Evolutionary conservation across 2,888 invertebrate genomes (phyloP).

Genomic region (Agriopis marginaria): DNA sequence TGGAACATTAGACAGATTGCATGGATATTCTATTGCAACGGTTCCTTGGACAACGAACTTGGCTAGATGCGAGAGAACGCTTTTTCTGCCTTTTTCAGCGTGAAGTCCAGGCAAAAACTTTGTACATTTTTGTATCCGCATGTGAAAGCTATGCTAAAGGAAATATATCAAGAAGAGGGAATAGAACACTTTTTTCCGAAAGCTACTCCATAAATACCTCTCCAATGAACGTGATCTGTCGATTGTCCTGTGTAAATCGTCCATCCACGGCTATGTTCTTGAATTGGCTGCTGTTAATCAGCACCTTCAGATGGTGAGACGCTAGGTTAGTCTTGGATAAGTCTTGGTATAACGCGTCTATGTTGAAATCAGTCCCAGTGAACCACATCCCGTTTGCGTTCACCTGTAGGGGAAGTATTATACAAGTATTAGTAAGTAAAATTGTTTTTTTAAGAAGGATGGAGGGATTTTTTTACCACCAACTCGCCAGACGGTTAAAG

Average conservation of each 20-base stretch:
- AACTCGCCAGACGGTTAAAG: too few relatives aligned
- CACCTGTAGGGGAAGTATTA: conserved; percentile 75
- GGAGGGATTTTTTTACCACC: too few relatives aligned
- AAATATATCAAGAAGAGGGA: too few relatives aligned
- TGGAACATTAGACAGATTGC: too few relatives aligned
- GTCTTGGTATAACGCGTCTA: conserved; percentile 91
- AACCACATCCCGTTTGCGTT: conserved; percentile 93
- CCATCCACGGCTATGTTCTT: conserved; percentile 89
- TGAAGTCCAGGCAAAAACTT: too few relatives aligned
- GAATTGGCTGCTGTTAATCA: conserved; percentile 91
- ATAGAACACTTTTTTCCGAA: too few relatives aligned
- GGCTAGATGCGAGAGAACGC: too few relatives aligned
- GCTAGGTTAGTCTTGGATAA: conserved; percentile 88
- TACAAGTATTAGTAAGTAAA: background rate
- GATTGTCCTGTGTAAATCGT: conserved; percentile 89
- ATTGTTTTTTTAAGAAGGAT: background rate
- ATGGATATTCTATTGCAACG: too few relatives aligned
- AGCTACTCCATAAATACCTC: conserved; percentile 77
- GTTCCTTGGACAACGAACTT: too few relatives aligned
- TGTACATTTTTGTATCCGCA: too few relatives aligned
- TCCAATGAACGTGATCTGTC: conserved; percentile 89
- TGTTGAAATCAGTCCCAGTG: conserved; percentile 90
- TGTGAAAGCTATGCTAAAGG: too few relatives aligned
- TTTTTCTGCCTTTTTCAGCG: too few relatives aligned
- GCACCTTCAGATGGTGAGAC: conserved; percentile 89